Evolutionary conservation across 2,797 vertebrate genomes (phyloP).

Genomic region (Pangasius mekongensis): DNA sequence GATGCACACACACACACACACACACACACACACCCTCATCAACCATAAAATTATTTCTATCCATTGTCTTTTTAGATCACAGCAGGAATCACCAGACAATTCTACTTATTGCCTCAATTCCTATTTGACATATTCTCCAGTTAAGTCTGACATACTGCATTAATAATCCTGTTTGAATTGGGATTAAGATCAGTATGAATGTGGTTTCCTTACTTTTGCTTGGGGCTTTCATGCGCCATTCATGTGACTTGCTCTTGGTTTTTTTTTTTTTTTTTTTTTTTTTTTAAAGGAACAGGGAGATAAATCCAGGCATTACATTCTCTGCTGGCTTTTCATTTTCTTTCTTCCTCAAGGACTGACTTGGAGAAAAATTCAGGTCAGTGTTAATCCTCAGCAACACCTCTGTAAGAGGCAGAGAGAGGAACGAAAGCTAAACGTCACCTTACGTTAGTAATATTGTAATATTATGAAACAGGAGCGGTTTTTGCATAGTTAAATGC

Average conservation of each 20-base stretch:
- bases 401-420: not conserved
- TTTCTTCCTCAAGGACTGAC: not conserved
- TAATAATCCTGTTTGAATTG: not conserved
- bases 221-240: not conserved
- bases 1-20: conserved; percentile 10
- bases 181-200: not conserved
- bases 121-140: not conserved
- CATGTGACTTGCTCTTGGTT: conserved; percentile 26
- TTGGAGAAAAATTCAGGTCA: conserved; percentile 23
- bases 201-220: conserved; percentile 1
- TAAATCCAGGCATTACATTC: not conserved
- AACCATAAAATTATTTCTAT: not conserved
- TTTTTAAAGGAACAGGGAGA: not conserved
- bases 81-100: not conserved
- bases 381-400: conserved; percentile 13
- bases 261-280: conserved; percentile 7
- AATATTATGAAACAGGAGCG: not conserved
- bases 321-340: not conserved
- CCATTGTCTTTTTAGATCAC: not conserved
- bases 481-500: not conserved
- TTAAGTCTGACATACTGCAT: not conserved
- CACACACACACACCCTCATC: not conserved
- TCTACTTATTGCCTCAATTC: not conserved
- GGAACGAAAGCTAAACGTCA: not conserved
- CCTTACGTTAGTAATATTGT: not conserved